These are phyloP conservation scores for Myotis daubentonii DNA, from an alignment of 2,797 vertebrate species.

Conservation along the genomic window DNA sequence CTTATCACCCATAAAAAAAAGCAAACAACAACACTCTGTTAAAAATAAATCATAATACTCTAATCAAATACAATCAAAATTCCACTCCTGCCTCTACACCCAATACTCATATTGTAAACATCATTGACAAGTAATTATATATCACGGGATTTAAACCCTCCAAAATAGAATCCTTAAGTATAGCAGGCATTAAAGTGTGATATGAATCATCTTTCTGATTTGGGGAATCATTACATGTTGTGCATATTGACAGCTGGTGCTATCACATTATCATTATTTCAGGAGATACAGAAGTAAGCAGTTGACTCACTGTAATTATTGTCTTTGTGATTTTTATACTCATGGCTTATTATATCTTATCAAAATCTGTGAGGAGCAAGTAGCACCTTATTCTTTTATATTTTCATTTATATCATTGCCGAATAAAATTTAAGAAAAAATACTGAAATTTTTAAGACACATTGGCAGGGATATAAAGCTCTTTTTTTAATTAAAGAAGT, in stretches of 20 bases:
- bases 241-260: not conserved
- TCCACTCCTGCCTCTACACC: not conserved
- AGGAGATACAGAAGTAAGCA: not conserved
- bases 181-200: not conserved
- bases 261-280: not conserved
- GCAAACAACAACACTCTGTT: constrained; percentile 10
- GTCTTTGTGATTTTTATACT: not conserved
- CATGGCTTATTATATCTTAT: not conserved
- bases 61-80: constrained; percentile 69
- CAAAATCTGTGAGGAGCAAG: not conserved
- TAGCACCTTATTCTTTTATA: not conserved
- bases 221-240: not conserved
- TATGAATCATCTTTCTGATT: not conserved
- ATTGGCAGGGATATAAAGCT: not conserved
- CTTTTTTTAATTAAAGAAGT: not conserved
- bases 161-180: constrained; percentile 18
- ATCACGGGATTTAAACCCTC: not conserved
- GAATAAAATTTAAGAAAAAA: constrained; percentile 4
- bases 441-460: not conserved
- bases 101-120: not conserved
- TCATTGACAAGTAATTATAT: constrained; percentile 40
- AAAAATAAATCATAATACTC: constrained; percentile 60
- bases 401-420: not conserved
- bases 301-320: not conserved
- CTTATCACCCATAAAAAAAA: constrained; percentile 56